Percentiles rank a stretch among this genome's conserved stretches.
Conservation (phyloP, 2,888 invertebrate species). For the Epirrhoe tristata region DNA sequence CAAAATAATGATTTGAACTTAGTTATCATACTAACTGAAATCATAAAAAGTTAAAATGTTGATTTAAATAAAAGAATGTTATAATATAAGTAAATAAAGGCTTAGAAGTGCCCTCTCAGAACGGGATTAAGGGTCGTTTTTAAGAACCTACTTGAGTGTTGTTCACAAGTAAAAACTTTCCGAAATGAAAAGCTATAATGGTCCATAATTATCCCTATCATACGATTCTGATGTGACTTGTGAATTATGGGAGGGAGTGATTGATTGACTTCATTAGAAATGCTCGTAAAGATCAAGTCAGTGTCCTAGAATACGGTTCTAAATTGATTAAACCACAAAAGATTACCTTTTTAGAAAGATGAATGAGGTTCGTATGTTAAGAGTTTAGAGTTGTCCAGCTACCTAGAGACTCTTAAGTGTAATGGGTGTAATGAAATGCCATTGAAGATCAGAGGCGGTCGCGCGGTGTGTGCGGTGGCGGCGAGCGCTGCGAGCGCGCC, state of each 20-base stretch:
- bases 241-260: neutral
- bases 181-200: neutral
- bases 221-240: neutral
- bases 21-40: too few species aligned
- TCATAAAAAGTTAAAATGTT: slow-evolving; percentile 1
- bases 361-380: slow-evolving; percentile 38
- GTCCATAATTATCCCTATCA: neutral
- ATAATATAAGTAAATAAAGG: neutral
- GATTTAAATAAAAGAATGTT: slow-evolving; percentile 11
- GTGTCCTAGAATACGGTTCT: neutral
- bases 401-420: slow-evolving; percentile 43
- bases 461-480: slow-evolving; percentile 39
- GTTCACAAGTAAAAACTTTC: neutral
- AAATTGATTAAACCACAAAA: slow-evolving; percentile 22
- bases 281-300: neutral
- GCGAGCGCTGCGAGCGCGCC: slow-evolving; percentile 35
- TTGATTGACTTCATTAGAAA: neutral
- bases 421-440: slow-evolving; percentile 47
- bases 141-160: neutral
- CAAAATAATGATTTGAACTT: too few species aligned
- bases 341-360: slow-evolving; percentile 27
- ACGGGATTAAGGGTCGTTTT: neutral
- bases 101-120: neutral
- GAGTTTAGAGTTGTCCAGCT: slow-evolving; percentile 44
- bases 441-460: slow-evolving; percentile 45